Percentiles rank a stretch among this genome's conserved stretches.
Conservation (phyloP, 2,888 invertebrate genomes). For the Drosophila nr. fundita region DNA sequence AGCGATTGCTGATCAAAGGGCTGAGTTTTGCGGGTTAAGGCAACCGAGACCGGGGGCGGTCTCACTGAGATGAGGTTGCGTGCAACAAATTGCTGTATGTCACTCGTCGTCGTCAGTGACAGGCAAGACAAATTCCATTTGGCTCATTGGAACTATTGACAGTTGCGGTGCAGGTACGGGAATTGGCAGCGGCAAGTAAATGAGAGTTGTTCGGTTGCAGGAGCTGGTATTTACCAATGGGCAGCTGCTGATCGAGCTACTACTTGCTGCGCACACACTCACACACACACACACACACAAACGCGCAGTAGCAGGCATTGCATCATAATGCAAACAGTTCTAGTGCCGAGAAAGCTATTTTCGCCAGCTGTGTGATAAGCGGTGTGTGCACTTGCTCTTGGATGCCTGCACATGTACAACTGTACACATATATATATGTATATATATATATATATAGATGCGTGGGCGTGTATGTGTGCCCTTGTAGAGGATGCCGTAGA, state of each 20-base stretch:
- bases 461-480: constrained; percentile 5
- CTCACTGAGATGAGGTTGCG: constrained; percentile 14
- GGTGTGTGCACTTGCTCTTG: constrained; percentile 53
- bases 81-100: constrained; percentile 65
- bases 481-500: constrained; percentile 46
- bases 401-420: constrained; percentile 18
- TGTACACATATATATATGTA: neutral
- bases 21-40: neutral
- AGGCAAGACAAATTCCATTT: constrained; percentile 77
- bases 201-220: constrained; percentile 3
- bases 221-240: constrained; percentile 48
- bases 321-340: constrained; percentile 76
- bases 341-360: constrained; percentile 71
- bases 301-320: constrained; percentile 32
- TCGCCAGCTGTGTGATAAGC: constrained; percentile 29
- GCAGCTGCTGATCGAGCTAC: constrained; percentile 62
- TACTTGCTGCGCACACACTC: constrained; percentile 21
- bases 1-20: constrained; percentile 53
- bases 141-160: constrained; percentile 73
- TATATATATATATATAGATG: neutral
- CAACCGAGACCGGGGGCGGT: neutral
- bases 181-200: neutral
- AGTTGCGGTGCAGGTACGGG: constrained; percentile 40
- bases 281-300: neutral
- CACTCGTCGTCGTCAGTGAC: constrained; percentile 60